Evolutionary conservation across 2,888 invertebrate genomes (phyloP), one percentile per base, ranked within the genome.

Genomic region (Lasioglossum oenotherae): DNA sequence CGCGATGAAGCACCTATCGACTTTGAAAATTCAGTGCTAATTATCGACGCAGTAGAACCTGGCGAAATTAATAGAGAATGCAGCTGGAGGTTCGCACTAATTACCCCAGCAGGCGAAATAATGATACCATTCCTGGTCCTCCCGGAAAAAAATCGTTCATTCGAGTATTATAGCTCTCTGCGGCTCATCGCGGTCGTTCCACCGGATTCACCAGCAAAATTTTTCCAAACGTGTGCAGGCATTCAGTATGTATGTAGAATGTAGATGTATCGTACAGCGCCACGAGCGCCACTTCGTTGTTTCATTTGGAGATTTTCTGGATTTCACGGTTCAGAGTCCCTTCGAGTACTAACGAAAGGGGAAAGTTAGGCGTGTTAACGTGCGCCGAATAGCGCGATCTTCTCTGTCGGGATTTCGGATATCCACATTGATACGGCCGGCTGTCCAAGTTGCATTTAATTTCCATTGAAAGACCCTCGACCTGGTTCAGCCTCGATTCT

Each of bases 391-490:
- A 27, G 14, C 31, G 0, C 41, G 64, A 31, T 64, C 64, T 14
- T 31, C 2, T 19, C 2, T 4, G 23, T 3, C 16, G 16, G 31
- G n/a, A 31, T 82, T 71, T 38, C 16, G 12, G 16, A n/a, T 41
- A 49, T 16, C 19, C 14, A n/a, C 46, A 41, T 72, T 19, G 60
- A 49, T 44, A 60, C 60, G 31, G 31, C 53, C 49, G 27, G 35
- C 75, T 27, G 35, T 31, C 44, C n/a, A 16, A 35, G 57, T 4
- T 44, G 23, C 72, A 74, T 77, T 84, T 67, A 67, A 69, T 84
- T 84, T n/a, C 67, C 67, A 57, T 77, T 67, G n/a, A 27, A 46
- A 69, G 57, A n/a, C 57, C 46, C 57, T 77, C 73, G 38, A 14
- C 71, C 27, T 49, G 19, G 81, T 64, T 49, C 74, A 19, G 8